phyloP scores from a whole-genome alignment of 2,113 vertebrate genomes.

The Rhinolophus ferrumequinum region DNA sequence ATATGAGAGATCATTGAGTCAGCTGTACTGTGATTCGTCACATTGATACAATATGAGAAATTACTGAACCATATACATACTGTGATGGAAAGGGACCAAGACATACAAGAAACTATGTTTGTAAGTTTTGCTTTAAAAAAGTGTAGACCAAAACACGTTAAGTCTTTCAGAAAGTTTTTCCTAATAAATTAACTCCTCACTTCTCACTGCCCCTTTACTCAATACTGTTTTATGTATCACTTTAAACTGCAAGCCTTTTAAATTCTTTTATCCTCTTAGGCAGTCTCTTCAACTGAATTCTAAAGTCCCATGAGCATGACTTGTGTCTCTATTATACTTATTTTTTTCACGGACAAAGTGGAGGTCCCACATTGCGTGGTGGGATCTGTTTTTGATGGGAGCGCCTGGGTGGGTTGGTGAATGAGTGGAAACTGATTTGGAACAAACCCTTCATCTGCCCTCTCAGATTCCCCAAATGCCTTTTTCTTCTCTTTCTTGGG shows the following conservation, averaged over 20 bases:
- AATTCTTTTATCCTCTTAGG: not conserved
- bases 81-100: not conserved
- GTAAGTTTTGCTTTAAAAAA: not conserved
- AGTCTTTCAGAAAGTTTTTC: not conserved
- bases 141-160: not conserved
- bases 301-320: not conserved
- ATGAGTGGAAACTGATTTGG: not conserved
- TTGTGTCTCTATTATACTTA: not conserved
- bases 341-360: not conserved
- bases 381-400: not conserved
- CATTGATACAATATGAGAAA: not conserved
- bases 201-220: not conserved
- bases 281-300: not conserved
- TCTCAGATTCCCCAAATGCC: not conserved
- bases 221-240: not conserved
- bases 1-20: not conserved
- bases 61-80: not conserved
- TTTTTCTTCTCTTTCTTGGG: not conserved
- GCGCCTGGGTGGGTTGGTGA: rapidly evolving
- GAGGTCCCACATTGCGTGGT: not conserved
- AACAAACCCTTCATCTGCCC: not conserved
- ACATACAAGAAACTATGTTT: not conserved
- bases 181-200: not conserved
- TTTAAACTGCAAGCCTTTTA: not conserved
- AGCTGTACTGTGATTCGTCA: not conserved